Conservation (phyloP, 2,888 invertebrate genomes). For the Chamaedrilus cognettii region DNA sequence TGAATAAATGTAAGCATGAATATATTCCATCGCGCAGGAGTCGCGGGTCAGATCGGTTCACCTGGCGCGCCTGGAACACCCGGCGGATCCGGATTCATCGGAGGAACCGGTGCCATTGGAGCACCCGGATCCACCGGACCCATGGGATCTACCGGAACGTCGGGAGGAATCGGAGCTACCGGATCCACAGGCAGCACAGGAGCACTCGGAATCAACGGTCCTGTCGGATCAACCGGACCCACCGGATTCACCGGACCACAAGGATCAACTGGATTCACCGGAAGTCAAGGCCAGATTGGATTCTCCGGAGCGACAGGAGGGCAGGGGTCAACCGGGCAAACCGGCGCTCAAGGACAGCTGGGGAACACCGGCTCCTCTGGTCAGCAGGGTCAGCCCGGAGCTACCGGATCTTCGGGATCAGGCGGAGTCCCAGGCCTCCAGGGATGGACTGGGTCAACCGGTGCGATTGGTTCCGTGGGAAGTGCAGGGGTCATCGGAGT, state of each 20-base stretch:
- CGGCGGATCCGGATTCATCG: too few species aligned
- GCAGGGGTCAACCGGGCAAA: neutral
- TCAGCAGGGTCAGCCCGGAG: neutral
- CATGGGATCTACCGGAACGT: constrained; percentile 38
- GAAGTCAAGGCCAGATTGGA: constrained; percentile 1
- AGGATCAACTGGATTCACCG: neutral
- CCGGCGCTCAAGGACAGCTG: too few species aligned
- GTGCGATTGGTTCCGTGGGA: constrained; percentile 27
- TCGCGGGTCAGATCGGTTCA: neutral
- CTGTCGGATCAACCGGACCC: constrained; percentile 12
- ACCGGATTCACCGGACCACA: constrained; percentile 11
- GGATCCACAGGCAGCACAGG: constrained; percentile 11
- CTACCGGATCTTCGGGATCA: neutral
- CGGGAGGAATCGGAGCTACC: constrained; percentile 32
- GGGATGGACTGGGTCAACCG: constrained; percentile 23
- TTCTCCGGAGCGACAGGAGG: neutral
- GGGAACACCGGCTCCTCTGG: constrained; percentile 5
- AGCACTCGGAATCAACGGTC: neutral
- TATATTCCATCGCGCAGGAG: too few species aligned
- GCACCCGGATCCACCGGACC: constrained; percentile 1
- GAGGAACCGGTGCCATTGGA: constrained; percentile 2
- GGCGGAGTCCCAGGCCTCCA: constrained; percentile 15
- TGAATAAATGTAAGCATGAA: too few species aligned
- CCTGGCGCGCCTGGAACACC: neutral
- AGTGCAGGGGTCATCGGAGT: neutral